phyloP scores from a whole-genome alignment of 1,140 invertebrate species.

The Zaprionus kolodkinae region DNA sequence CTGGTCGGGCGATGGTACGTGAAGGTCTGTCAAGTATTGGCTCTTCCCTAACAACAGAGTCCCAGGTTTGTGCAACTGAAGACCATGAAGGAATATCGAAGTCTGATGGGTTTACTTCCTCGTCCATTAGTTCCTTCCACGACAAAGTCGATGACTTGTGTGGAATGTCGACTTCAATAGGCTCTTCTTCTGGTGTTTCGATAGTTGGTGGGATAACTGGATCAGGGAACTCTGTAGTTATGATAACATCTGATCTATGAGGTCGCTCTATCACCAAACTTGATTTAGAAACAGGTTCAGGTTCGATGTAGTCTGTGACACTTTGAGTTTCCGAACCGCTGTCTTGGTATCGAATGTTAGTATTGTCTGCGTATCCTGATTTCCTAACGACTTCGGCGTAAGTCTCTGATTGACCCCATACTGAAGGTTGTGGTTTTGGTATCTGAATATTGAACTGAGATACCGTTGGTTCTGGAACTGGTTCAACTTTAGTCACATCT shows the following conservation, averaged over 20 bases:
- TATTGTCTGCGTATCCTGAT: constrained; percentile 67
- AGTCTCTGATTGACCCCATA: constrained; percentile 76
- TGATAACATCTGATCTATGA: constrained; percentile 15
- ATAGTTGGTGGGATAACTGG: constrained; percentile 39
- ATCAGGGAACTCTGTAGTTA: constrained; percentile 56
- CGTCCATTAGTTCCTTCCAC: constrained; percentile 77
- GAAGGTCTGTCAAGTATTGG: constrained; percentile 51
- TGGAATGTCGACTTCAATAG: constrained; percentile 19
- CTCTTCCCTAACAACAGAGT: constrained; percentile 3
- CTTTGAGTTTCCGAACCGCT: constrained; percentile 20
- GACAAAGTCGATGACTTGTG: constrained; percentile 47
- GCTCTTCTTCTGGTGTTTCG: neutral
- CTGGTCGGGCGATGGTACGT: constrained; percentile 51
- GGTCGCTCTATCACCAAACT: constrained; percentile 18
- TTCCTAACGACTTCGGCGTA: constrained; percentile 81
- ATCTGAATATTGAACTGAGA: constrained; percentile 58
- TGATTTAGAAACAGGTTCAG: neutral
- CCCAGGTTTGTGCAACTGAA: constrained; percentile 35
- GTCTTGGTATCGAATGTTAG: constrained; percentile 65
- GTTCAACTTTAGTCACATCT: constrained; percentile 20
- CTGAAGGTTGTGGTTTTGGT: constrained; percentile 53
- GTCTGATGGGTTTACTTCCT: constrained; percentile 51
- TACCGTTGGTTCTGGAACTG: neutral
- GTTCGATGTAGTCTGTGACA: constrained; percentile 7
- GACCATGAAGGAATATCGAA: constrained; percentile 54